phyloP scores from a whole-genome alignment of 2,888 invertebrate species.

The Metopia argyrocephala region DNA sequence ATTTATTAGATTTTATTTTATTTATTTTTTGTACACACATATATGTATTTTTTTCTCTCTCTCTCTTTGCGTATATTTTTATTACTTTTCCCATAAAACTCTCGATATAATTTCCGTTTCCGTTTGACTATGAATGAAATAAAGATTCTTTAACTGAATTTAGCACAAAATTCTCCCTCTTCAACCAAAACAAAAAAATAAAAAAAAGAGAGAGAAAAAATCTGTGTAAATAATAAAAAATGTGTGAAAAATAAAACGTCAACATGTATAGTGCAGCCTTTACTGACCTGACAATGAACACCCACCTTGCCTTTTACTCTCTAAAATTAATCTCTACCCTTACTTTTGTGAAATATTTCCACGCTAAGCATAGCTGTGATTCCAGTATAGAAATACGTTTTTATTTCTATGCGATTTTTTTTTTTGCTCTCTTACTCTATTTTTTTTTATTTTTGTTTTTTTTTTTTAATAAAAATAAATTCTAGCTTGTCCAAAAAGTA shows the following conservation, averaged over 20 bases:
- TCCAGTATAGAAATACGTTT: not conserved
- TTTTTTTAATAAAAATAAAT: constrained; percentile 14
- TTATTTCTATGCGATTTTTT: not conserved
- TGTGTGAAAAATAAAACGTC: constrained; percentile 39
- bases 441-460: not conserved
- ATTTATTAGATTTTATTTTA: constrained; percentile 15
- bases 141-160: not conserved
- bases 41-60: constrained; percentile 1
- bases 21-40: not conserved
- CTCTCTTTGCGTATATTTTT: constrained; percentile 2
- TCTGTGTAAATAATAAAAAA: constrained; percentile 10
- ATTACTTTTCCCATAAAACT: constrained; percentile 46
- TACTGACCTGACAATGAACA: not conserved
- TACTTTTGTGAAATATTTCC: not conserved
- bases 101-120: constrained; percentile 59
- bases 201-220: not conserved
- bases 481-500: constrained; percentile 34
- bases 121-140: constrained; percentile 28
- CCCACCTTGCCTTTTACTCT: not conserved
- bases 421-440: not conserved
- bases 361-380: not conserved
- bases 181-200: too few relatives aligned
- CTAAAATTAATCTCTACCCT: not conserved
- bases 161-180: not conserved
- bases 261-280: constrained; percentile 16